Base-by-base conservation (phyloP, 2,113 vertebrate genomes). In the Zeus faber region DNA sequence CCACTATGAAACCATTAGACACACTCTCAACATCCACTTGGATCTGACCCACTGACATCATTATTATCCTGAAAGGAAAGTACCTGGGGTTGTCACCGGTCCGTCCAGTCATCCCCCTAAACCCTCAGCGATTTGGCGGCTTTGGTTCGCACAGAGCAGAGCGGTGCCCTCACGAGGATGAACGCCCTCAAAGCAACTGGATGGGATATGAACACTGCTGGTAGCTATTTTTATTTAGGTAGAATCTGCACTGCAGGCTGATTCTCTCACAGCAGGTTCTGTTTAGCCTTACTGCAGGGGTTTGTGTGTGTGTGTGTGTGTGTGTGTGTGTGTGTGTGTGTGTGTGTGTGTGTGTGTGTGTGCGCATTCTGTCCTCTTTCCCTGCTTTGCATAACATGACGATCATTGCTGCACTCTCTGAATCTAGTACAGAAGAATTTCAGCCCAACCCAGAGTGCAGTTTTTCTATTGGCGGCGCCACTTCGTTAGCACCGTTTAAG, bases 11-110 rank as follows among this genome's bases (percentile, higher is more conserved):
- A 3, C 35, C 14, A 8, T 35, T 40, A 55, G 6, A 4, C 21
- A 48, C 45, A 18, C 40, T 10, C 3, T 1, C 13, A 10, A 37
- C 33, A 37, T 14, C 13, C 33, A 37, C 33, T 4, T 37, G 33
- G 10, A 48, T 31, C 45, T 7, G 5, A 35, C 49, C 18, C 49
- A 51, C 16, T 21, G 18, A 13, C 20, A 51, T 44, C 33, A 37
- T 37, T 18, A 21, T 21, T 17, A 17, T 18, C 40, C 16, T 7
- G 53, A 14, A 37, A 14, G 33, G 50, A 60, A 56, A 67, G 52
- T 37, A 51, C 16, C 41, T 43, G 40, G 10, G 9, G 41, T 11
- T 21, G 21, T 4, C 41, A 18, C 4, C 16, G 17, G 41, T 18
- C 41, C 20, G 40, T 18, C 41, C 20, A 16, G 40, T 20, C 18